A percentile compares a stretch with the other conserved stretches of the same genome.
Conservation (phyloP, 2,113 vertebrate species). For the Morone saxatilis region DNA sequence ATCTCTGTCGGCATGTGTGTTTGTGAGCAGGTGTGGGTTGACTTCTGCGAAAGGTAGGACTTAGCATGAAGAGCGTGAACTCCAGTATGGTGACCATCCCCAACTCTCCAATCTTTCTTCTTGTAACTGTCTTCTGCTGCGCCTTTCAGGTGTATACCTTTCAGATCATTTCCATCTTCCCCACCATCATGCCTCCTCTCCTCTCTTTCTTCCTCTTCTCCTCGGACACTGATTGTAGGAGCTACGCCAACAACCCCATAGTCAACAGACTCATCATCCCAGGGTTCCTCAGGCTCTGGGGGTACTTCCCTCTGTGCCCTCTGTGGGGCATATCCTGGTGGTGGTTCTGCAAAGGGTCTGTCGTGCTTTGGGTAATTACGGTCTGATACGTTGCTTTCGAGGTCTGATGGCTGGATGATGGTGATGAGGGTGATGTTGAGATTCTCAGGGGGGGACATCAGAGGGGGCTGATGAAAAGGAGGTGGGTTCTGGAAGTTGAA, state of each 20-base stretch:
- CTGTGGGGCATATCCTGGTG: slow-evolving; percentile 30
- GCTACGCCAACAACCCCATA: slow-evolving; percentile 45
- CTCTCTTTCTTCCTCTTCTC: neutral
- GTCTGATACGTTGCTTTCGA: neutral
- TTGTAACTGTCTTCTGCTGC: neutral
- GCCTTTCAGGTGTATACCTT: neutral
- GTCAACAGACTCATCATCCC: slow-evolving; percentile 5
- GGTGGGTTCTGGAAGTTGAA: slow-evolving; percentile 32
- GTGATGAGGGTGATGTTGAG: neutral
- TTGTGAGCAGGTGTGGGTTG: neutral
- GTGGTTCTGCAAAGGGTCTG: neutral
- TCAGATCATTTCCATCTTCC: slow-evolving; percentile 2
- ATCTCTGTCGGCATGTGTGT: neutral
- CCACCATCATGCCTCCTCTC: neutral
- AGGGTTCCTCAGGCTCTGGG: neutral
- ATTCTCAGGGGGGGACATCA: slow-evolving; percentile 6
- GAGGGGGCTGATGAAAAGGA: neutral
- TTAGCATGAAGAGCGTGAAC: slow-evolving; percentile 5
- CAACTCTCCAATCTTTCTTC: neutral
- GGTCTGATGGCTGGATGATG: neutral
- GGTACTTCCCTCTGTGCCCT: neutral
- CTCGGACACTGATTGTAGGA: neutral
- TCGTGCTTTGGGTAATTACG: fast-evolving
- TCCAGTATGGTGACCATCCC: neutral
- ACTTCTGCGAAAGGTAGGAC: neutral